These are phyloP conservation scores for Poeciliopsis gracilis DNA, from an alignment of 2,797 vertebrate genomes.

Conservation along the genomic window DNA sequence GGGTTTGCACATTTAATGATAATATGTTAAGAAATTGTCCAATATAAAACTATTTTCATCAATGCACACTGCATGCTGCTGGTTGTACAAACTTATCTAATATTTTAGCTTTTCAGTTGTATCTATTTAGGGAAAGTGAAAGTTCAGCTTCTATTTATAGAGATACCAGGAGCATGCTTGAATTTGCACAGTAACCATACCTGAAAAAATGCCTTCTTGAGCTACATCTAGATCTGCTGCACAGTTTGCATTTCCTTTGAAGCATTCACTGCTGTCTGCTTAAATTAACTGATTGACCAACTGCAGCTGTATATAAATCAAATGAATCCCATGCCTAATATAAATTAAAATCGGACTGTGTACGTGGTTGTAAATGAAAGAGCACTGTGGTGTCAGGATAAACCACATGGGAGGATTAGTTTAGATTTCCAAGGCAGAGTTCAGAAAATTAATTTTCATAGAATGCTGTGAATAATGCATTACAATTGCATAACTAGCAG, in stretches of 20 bases:
- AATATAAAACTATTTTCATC: not conserved
- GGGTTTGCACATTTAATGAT: not conserved
- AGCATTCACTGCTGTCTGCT: conserved; percentile 16
- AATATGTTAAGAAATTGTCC: not conserved
- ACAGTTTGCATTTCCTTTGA: not conserved
- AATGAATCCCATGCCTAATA: conserved; percentile 50
- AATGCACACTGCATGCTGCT: not conserved
- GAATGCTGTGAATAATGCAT: conserved; percentile 14
- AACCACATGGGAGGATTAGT: conserved; percentile 50
- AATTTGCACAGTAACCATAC: not conserved
- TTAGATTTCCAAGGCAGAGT: conserved; percentile 33
- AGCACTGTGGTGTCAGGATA: conserved; percentile 10
- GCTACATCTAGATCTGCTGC: conserved; percentile 1
- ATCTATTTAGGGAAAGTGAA: conserved; percentile 4
- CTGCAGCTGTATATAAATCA: conserved; percentile 35
- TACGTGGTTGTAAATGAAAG: conserved; percentile 28
- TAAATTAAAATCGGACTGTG: conserved; percentile 46
- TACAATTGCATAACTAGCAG: conserved; percentile 22
- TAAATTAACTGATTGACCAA: conserved; percentile 54
- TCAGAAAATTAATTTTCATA: conserved; percentile 35
- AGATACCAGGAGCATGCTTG: not conserved
- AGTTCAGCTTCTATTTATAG: not conserved
- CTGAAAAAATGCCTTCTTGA: not conserved
- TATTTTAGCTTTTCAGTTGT: not conserved
- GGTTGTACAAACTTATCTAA: not conserved